phyloP scores from a whole-genome alignment of 92 coral and sea anemone species.

The Metridium senile region DNA sequence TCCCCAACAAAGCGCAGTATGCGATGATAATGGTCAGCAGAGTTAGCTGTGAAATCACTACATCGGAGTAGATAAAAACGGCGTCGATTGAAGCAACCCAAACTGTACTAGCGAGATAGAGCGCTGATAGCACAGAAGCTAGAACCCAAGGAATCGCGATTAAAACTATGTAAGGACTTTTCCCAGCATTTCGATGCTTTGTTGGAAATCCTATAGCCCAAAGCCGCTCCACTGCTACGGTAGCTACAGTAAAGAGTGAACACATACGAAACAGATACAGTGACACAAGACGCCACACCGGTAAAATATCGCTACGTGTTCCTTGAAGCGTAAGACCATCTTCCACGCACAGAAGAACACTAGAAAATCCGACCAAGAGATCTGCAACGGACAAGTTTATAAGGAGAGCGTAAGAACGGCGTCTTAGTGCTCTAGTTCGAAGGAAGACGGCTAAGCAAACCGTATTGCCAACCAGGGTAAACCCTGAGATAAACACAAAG shows the following conservation, averaged over 20 bases:
- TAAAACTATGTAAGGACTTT: conserved; percentile 5
- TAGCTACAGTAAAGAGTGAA: conserved; percentile 18
- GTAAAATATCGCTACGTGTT: not conserved
- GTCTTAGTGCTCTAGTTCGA: conserved; percentile 6
- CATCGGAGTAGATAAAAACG: conserved; percentile 11
- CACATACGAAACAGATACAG: conserved; percentile 23
- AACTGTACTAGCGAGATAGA: conserved; percentile 2
- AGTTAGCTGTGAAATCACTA: conserved; percentile 8
- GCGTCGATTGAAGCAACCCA: not conserved
- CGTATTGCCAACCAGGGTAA: conserved; percentile 17
- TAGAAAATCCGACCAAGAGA: conserved; percentile 9
- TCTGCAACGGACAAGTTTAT: conserved; percentile 24
- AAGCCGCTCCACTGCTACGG: conserved; percentile 19
- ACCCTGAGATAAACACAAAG: conserved; percentile 1
- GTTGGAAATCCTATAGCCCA: conserved; percentile 33
- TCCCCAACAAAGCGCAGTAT: conserved; percentile 21
- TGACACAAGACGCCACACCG: conserved; percentile 15
- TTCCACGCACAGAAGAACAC: conserved; percentile 10
- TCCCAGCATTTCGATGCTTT: conserved; percentile 16
- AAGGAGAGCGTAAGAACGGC: conserved; percentile 25
- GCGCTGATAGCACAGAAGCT: not conserved
- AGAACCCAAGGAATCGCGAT: conserved; percentile 16
- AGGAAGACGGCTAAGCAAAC: conserved; percentile 19
- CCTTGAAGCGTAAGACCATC: conserved; percentile 8
- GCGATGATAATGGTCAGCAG: conserved; percentile 21